Evolutionary conservation across 2,888 invertebrate genomes (phyloP).

Genomic region (Stomorhina lunata): DNA sequence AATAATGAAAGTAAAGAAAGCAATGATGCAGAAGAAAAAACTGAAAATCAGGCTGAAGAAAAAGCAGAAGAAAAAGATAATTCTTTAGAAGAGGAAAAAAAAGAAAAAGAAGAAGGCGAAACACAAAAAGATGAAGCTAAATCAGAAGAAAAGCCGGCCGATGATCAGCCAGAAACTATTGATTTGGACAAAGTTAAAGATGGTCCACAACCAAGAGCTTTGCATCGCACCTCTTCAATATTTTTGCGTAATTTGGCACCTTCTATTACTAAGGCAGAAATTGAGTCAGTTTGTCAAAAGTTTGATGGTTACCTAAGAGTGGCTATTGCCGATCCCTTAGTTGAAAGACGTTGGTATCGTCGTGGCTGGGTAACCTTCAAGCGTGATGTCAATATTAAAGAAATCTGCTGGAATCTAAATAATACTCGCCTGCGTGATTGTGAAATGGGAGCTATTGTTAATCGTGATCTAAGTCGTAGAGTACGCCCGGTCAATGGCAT

Average conservation of each 20-base stretch:
- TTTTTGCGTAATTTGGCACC: constrained; percentile 97
- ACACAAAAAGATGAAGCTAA: not conserved
- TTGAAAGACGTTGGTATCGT: constrained; percentile 97
- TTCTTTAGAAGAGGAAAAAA: constrained; percentile 58
- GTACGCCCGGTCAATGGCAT: constrained; percentile 95
- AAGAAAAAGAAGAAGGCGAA: constrained; percentile 65
- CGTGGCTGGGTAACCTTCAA: constrained; percentile 99
- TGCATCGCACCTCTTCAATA: constrained; percentile 98
- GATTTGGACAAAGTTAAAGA: constrained; percentile 81
- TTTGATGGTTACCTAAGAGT: constrained; percentile 97
- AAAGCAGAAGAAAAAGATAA: constrained; percentile 56
- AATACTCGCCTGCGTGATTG: constrained; percentile 86
- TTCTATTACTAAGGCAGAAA: constrained; percentile 96
- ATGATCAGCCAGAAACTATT: constrained; percentile 76
- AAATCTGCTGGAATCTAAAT: constrained; percentile 99
- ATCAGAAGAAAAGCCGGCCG: too few species aligned
- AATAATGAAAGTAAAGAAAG: not conserved
- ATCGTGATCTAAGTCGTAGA: constrained; percentile 96
- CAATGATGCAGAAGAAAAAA: constrained; percentile 26
- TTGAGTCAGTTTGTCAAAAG: constrained; percentile 95
- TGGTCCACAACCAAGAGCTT: constrained; percentile 83
- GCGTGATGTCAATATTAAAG: constrained; percentile 98
- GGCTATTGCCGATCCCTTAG: constrained; percentile 97
- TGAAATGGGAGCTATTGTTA: constrained; percentile 90
- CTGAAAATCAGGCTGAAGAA: not conserved